Evolutionary conservation across 1,140 invertebrate species (phyloP).

Genomic region (Notospermus geniculatus): DNA sequence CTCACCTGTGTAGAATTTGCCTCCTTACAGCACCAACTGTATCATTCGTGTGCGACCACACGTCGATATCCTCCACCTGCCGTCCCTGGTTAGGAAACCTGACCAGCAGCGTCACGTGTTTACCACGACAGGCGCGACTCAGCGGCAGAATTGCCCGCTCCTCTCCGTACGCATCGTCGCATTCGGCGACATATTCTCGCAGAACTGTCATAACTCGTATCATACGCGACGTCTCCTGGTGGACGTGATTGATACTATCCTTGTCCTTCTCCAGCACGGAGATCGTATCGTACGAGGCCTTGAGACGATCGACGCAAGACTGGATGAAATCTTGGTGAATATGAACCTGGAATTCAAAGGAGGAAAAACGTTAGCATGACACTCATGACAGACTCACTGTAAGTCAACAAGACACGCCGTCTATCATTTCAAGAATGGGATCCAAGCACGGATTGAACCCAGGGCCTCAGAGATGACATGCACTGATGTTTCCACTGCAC

Average conservation of each 20-base stretch:
- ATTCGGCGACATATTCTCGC: slow-evolving; percentile 93
- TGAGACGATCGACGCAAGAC: slow-evolving; percentile 82
- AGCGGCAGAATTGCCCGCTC: slow-evolving; percentile 87
- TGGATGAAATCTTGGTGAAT: slow-evolving; percentile 91
- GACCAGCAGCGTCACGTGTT: slow-evolving; percentile 82
- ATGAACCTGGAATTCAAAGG: slow-evolving; percentile 60
- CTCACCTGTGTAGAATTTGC: slow-evolving; percentile 65
- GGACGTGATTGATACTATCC: slow-evolving; percentile 59
- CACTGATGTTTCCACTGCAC: too few relatives aligned
- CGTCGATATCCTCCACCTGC: slow-evolving; percentile 87
- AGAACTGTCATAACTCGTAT: slow-evolving; percentile 91
- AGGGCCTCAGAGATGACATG: too few relatives aligned
- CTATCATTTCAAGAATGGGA: too few relatives aligned
- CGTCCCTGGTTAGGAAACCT: slow-evolving; percentile 86
- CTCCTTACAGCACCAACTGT: slow-evolving; percentile 78
- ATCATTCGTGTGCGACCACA: slow-evolving; percentile 92
- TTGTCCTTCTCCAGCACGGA: slow-evolving; percentile 58
- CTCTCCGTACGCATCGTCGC: slow-evolving; percentile 86
- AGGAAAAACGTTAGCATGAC: too few relatives aligned
- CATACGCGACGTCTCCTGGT: slow-evolving; percentile 82
- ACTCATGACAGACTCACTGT: too few relatives aligned
- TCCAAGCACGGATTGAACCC: too few relatives aligned
- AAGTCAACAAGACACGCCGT: too few relatives aligned
- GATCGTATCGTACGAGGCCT: slow-evolving; percentile 71
- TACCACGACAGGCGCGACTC: slow-evolving; percentile 83